Conservation (phyloP, 2,888 invertebrate species). For the Odiellus spinosus region DNA sequence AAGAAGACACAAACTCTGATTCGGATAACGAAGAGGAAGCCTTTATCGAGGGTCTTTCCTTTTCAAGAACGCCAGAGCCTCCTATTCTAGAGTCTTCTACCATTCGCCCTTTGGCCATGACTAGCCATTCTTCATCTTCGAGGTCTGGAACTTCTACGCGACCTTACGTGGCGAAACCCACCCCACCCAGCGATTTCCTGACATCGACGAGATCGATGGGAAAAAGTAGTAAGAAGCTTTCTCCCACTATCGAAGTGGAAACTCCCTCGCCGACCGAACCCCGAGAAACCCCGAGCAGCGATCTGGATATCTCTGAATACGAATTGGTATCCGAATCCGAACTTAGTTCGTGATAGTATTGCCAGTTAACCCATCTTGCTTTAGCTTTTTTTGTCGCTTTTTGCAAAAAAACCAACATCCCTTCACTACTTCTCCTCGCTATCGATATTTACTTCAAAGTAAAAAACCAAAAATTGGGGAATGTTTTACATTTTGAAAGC, state of each 20-base stretch:
- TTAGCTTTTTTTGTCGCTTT: too few species aligned
- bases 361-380: too few species aligned
- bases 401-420: too few species aligned
- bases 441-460: too few species aligned
- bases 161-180: background rate
- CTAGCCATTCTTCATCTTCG: background rate
- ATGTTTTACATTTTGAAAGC: too few species aligned
- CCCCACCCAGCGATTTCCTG: background rate
- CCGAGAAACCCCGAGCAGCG: background rate
- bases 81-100: background rate
- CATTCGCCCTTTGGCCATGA: background rate
- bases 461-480: too few species aligned
- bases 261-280: background rate
- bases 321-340: constrained; percentile 3
- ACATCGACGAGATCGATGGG: background rate
- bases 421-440: too few species aligned
- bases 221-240: too few species aligned
- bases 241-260: background rate
- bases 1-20: constrained; percentile 13
- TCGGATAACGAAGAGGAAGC: constrained; percentile 28
- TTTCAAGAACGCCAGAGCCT: constrained; percentile 1
- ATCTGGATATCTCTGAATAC: constrained; percentile 1
- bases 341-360: constrained; percentile 1
- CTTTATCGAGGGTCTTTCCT: constrained; percentile 12
- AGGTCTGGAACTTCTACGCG: background rate